A percentile compares a stretch with the other conserved stretches of the same genome.
These are phyloP conservation scores for Cantharis lateralis DNA, from an alignment of 2,888 invertebrate genomes.

Conservation along the genomic window DNA sequence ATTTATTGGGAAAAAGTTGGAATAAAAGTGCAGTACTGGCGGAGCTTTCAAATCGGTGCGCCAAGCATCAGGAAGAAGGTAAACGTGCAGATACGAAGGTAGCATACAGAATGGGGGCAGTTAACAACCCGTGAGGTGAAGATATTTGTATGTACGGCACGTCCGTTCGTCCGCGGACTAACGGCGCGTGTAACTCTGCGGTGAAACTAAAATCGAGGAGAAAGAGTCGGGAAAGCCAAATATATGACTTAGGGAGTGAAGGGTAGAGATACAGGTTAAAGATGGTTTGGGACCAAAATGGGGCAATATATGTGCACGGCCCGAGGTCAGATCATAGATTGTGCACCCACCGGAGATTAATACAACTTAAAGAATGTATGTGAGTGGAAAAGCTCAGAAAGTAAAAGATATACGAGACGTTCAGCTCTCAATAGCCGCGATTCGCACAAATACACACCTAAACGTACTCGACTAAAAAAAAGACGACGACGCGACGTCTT, in stretches of 20 bases:
- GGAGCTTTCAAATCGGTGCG: constrained; percentile 26
- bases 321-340: constrained; percentile 32
- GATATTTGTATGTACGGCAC: constrained; percentile 41
- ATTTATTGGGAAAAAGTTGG: constrained; percentile 9
- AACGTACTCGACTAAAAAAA: not conserved
- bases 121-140: constrained; percentile 44
- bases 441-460: not conserved
- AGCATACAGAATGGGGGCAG: constrained; percentile 46
- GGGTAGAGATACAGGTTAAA: constrained; percentile 25
- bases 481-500: not conserved
- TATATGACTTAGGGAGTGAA: constrained; percentile 37
- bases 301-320: constrained; percentile 31
- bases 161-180: constrained; percentile 49
- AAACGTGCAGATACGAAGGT: constrained; percentile 41
- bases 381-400: constrained; percentile 7
- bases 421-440: constrained; percentile 8
- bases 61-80: constrained; percentile 32
- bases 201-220: constrained; percentile 39
- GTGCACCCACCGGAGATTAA: constrained; percentile 34
- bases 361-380: constrained; percentile 32
- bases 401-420: constrained; percentile 21
- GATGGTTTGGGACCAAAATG: constrained; percentile 26
- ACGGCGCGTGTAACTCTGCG: constrained; percentile 54
- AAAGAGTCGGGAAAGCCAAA: constrained; percentile 37
- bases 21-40: constrained; percentile 14